Evolutionary conservation across 2,888 invertebrate genomes (phyloP), one percentile per base, ranked within the genome.

Genomic region (Cremastobaeus sp.): DNA sequence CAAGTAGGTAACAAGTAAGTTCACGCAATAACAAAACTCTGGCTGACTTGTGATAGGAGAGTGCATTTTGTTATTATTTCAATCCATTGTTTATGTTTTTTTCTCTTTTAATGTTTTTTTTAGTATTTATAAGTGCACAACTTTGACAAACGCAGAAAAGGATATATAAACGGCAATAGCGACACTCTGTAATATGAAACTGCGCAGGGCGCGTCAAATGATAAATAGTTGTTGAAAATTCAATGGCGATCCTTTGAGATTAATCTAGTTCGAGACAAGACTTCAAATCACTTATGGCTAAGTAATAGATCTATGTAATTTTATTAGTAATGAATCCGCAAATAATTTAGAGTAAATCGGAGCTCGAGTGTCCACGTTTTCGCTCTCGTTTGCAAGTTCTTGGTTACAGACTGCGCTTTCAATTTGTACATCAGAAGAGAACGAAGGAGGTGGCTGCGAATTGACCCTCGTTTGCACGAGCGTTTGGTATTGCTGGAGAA

Each of bases 251-350:
- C 41, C 30, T 69, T 74, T 78, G 59, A 72, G 62, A 76, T 78
- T 57, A 72, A 70, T 65, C 80, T 81, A 59, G 20, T 70, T 69
- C 72, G 65, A 75, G 78, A 77, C 74, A 77, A 81, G 81, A 77
- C 77, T 81, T 79, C 64, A 70, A 71, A 77, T 82, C 80, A 78
- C 77, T 81, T 83, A 82, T 52, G 78, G 81, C 77, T 84, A 84
- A 55, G 43, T 48, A 73, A 62, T 68, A 73, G 57, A 81, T 74
- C 78, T 75, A 83, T 82, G 81, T 81, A 79, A 77, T 81, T 77
- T 79, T 82, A 78, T 82, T 84, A 82, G 69, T 81, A 79, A 80
- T 81, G 78, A 81, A 80, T 82, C 81, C 78, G 81, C 81, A 76
- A 60, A 48, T 79, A 83, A 76, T 80, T 73, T 76, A 83, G 79